Conservation (phyloP, 2,113 vertebrate genomes). For the Corvus moneduloides region DNA sequence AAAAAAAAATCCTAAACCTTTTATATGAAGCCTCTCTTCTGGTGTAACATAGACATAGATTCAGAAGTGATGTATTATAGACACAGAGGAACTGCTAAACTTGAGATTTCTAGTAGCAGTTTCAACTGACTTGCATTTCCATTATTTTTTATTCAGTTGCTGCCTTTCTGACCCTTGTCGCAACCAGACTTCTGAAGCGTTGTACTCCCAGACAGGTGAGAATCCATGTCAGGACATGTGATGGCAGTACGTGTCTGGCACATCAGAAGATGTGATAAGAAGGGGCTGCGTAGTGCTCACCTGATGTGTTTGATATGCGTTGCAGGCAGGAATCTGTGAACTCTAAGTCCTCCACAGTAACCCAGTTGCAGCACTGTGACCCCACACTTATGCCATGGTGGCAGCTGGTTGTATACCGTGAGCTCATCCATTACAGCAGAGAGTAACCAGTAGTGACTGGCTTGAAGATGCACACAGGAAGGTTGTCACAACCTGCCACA, state of each 20-base stretch:
- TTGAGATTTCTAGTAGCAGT: neutral
- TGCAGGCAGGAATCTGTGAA: neutral
- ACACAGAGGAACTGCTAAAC: neutral
- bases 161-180: neutral
- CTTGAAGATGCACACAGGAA: neutral
- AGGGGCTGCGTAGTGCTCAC: neutral
- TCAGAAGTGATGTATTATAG: neutral
- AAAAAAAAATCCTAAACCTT: neutral
- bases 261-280: neutral
- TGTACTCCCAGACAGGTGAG: neutral
- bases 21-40: neutral
- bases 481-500: neutral
- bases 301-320: rapidly evolving
- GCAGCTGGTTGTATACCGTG: neutral
- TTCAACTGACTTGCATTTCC: neutral
- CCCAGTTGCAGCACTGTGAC: neutral
- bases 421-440: neutral
- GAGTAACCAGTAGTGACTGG: neutral
- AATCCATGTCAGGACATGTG: neutral
- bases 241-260: neutral
- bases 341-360: rapidly evolving
- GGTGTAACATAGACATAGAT: neutral
- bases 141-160: neutral
- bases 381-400: neutral
- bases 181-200: neutral